Evolutionary conservation across 1,140 invertebrate genomes (phyloP).

Genomic region (Diabrotica undecimpunctata): DNA sequence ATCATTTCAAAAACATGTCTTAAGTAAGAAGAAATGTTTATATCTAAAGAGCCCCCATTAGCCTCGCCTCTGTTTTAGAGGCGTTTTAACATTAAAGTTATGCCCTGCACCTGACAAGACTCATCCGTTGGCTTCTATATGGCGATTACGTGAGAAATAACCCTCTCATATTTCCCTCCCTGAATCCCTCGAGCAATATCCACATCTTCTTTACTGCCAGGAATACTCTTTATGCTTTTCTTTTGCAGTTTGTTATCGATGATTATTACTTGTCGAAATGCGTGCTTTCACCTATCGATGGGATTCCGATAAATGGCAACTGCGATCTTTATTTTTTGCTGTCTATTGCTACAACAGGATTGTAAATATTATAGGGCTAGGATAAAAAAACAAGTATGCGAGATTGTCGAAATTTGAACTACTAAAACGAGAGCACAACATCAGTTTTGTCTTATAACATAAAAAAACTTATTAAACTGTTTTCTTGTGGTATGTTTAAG

Average conservation of each 20-base stretch:
- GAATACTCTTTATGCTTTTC: slow-evolving; percentile 34
- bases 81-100: slow-evolving; percentile 29
- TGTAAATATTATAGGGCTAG: too few relatives aligned
- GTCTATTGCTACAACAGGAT: background rate
- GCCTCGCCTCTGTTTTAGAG: slow-evolving; percentile 9
- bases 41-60: background rate
- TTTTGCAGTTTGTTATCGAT: slow-evolving; percentile 41
- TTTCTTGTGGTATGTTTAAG: too few relatives aligned
- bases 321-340: background rate
- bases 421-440: too few relatives aligned
- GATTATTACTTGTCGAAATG: slow-evolving; percentile 36
- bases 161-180: slow-evolving; percentile 36
- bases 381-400: too few relatives aligned
- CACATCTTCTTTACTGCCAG: slow-evolving; percentile 37
- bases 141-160: slow-evolving; percentile 34
- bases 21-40: too few relatives aligned
- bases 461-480: too few relatives aligned
- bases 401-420: too few relatives aligned
- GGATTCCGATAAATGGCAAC: background rate
- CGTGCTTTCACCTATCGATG: background rate
- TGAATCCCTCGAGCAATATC: slow-evolving; percentile 41
- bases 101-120: slow-evolving; percentile 30
- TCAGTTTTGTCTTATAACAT: too few relatives aligned
- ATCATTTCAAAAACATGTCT: too few relatives aligned
- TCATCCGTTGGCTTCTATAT: slow-evolving; percentile 33